These are phyloP conservation scores for Scomber colias DNA, from an alignment of 2,113 vertebrate genomes.

Conservation along the genomic window DNA sequence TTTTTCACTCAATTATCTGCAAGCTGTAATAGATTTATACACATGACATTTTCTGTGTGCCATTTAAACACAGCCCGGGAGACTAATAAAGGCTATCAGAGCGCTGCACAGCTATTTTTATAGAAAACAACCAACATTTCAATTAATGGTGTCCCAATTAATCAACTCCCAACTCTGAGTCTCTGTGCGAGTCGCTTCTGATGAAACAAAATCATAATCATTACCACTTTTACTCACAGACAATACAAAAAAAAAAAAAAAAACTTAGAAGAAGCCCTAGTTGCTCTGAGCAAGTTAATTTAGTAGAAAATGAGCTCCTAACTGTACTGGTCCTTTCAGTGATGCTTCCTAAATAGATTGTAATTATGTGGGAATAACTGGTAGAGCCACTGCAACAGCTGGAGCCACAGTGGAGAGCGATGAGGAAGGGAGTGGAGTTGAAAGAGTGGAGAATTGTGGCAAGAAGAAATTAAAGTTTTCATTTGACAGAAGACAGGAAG, in stretches of 20 bases:
- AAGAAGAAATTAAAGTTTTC: constrained; percentile 19
- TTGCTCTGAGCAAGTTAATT: constrained; percentile 73
- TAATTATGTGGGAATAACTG: constrained; percentile 74
- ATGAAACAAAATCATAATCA: constrained; percentile 58
- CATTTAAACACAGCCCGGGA: constrained; percentile 64
- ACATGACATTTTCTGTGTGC: constrained; percentile 72
- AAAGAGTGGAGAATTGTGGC: constrained; percentile 28
- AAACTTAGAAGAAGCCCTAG: constrained; percentile 25
- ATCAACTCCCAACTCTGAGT: constrained; percentile 42
- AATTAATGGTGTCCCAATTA: constrained; percentile 62
- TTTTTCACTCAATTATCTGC: constrained; percentile 54
- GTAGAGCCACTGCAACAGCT: constrained; percentile 46
- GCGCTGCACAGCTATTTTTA: constrained; percentile 43
- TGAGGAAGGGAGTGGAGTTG: neutral
- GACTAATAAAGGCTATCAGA: constrained; percentile 62
- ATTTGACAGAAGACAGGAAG: constrained; percentile 21
- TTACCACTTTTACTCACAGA: constrained; percentile 60
- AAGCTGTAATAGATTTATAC: constrained; percentile 64
- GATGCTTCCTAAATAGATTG: constrained; percentile 76
- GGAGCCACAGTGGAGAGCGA: neutral
- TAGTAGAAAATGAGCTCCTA: constrained; percentile 78
- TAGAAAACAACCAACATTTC: constrained; percentile 63
- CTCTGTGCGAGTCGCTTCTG: neutral
- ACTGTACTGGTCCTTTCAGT: constrained; percentile 69
- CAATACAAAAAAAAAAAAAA: constrained; percentile 52